Conservation (phyloP, 2,113 vertebrate species). For the Upupa epops region DNA sequence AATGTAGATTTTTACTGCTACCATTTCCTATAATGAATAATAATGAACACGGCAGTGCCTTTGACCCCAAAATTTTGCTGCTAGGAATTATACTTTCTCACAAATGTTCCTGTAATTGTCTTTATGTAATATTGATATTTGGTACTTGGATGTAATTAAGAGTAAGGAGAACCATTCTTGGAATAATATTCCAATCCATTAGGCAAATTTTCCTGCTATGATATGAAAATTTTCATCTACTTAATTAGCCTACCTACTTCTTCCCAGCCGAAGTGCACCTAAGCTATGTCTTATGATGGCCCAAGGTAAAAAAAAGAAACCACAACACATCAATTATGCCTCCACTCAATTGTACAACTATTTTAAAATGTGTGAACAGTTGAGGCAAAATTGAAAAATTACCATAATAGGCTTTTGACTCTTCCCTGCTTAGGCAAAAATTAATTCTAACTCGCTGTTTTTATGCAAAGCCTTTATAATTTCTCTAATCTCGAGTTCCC, state of each 20-base stretch:
- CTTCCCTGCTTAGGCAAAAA: conserved; percentile 71
- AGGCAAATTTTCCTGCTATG: conserved; percentile 52
- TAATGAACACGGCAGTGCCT: background rate
- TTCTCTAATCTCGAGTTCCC: conserved; percentile 65
- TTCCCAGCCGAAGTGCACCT: conserved; percentile 40
- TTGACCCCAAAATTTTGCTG: background rate
- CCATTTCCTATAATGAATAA: background rate
- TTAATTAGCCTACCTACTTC: conserved; percentile 66
- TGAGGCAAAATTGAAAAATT: conserved; percentile 68
- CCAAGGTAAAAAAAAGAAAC: conserved; percentile 1
- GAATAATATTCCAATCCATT: conserved; percentile 44
- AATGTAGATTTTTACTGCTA: background rate
- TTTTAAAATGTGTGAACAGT: conserved; percentile 67
- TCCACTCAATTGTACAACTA: conserved; percentile 32
- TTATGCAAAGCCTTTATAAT: conserved; percentile 69
- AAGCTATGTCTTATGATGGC: conserved; percentile 40
- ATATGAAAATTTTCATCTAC: conserved; percentile 57
- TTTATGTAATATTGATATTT: conserved; percentile 40
- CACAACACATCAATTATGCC: conserved; percentile 51
- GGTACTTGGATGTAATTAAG: conserved; percentile 53
- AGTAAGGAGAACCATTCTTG: conserved; percentile 22
- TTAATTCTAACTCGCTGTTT: conserved; percentile 69
- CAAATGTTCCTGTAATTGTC: conserved; percentile 34
- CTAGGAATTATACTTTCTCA: background rate
- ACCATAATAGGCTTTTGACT: conserved; percentile 68